Evolutionary conservation across 2,888 invertebrate genomes (phyloP).

Genomic region (Oeneis ivallda): DNA sequence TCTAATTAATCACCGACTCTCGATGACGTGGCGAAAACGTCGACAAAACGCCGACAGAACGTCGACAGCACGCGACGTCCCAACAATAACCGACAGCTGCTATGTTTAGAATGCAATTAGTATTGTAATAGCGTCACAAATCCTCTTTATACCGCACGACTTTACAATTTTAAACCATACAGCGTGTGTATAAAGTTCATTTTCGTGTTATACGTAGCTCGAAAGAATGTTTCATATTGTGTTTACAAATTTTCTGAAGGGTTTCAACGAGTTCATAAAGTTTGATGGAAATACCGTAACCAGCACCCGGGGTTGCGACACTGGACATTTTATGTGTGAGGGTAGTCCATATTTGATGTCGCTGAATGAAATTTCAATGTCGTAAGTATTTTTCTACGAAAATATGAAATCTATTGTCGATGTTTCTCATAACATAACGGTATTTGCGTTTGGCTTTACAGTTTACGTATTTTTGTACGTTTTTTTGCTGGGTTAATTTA

Average conservation of each 20-base stretch:
- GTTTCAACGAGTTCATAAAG: constrained; percentile 36
- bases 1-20: constrained; percentile 28
- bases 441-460: no score
- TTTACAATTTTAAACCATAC: constrained; percentile 6
- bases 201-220: not conserved
- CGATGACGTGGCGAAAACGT: constrained; percentile 28
- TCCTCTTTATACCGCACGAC: constrained; percentile 9
- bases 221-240: constrained; percentile 28
- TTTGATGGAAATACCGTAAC: constrained; percentile 37
- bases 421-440: not conserved
- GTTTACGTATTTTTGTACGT: no score
- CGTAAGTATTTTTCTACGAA: constrained; percentile 17
- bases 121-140: constrained; percentile 25
- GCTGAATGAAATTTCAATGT: constrained; percentile 20
- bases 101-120: constrained; percentile 30
- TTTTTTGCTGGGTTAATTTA: no score
- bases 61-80: constrained; percentile 13
- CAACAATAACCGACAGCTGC: constrained; percentile 18
- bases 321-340: constrained; percentile 13
- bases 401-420: not conserved
- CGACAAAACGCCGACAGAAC: constrained; percentile 16
- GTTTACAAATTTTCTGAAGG: constrained; percentile 36
- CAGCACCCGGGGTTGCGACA: constrained; percentile 27
- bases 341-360: constrained; percentile 17
- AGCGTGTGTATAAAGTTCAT: constrained; percentile 5